Conservation (phyloP, 2,797 vertebrate species). For the Allobates femoralis region DNA sequence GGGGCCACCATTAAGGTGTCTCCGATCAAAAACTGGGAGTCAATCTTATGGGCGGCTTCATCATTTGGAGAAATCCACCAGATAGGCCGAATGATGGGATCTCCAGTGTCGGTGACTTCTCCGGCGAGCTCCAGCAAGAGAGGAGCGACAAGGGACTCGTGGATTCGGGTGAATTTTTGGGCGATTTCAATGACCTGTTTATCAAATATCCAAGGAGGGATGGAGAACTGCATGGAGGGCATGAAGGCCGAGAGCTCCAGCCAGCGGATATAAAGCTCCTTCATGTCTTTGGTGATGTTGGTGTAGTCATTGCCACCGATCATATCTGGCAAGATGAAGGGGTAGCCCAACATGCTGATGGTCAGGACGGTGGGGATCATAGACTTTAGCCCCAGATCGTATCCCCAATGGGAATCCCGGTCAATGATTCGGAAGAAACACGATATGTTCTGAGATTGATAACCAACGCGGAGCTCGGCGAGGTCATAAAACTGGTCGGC, state of each 20-base stretch:
- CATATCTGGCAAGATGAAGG: conserved; percentile 89
- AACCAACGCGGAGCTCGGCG: conserved; percentile 88
- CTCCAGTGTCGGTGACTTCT: conserved; percentile 87
- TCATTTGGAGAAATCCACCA: conserved; percentile 96
- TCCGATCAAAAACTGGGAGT: conserved; percentile 96
- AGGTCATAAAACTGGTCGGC: conserved; percentile 86
- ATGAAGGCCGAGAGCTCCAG: conserved; percentile 95
- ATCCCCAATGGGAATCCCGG: conserved; percentile 94
- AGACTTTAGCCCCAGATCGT: conserved; percentile 93
- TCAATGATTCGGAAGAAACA: conserved; percentile 97
- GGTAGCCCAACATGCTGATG: conserved; percentile 88
- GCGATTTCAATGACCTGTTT: conserved; percentile 91
- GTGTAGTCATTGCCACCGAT: conserved; percentile 87
- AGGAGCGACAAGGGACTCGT: conserved; percentile 89
- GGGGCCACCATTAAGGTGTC: conserved; percentile 96
- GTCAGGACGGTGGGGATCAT: conserved; percentile 92
- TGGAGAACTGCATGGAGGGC: conserved; percentile 97
- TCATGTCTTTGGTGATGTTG: conserved; percentile 81
- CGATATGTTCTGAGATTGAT: conserved; percentile 95
- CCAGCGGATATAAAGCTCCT: conserved; percentile 96
- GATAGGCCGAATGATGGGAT: conserved; percentile 95
- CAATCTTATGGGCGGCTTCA: conserved; percentile 86
- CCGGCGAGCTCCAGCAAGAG: conserved; percentile 89
- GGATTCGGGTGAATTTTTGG: conserved; percentile 85
- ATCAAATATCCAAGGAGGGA: conserved; percentile 94